Conservation (phyloP, 2,888 invertebrate species). For the Mythimna loreyi region DNA sequence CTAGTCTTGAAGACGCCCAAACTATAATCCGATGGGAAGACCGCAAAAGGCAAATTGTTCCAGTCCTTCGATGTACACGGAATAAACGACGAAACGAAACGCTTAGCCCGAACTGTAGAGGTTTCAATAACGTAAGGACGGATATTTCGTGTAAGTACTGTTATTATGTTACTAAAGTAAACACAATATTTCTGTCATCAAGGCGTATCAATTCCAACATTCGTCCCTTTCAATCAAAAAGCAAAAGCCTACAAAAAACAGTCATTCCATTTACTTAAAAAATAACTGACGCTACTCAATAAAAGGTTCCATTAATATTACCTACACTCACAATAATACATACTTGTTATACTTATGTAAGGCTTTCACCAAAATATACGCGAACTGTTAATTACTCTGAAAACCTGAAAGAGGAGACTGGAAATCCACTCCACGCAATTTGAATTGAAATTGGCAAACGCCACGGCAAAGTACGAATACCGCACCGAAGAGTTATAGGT, state of each 20-base stretch:
- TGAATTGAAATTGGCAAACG: constrained; percentile 79
- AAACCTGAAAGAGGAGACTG: constrained; percentile 72
- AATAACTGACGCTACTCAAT: constrained; percentile 9
- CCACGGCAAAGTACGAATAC: constrained; percentile 66
- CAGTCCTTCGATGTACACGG: too few species aligned
- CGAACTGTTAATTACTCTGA: constrained; percentile 72
- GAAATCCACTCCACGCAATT: constrained; percentile 75
- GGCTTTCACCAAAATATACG: constrained; percentile 55
- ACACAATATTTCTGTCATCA: background rate
- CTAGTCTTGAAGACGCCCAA: too few species aligned
- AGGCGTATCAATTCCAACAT: background rate
- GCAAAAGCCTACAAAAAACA: background rate
- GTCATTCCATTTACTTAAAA: background rate
- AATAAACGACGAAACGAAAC: too few species aligned
- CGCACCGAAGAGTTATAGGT: constrained; percentile 50
- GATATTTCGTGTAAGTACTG: too few species aligned
- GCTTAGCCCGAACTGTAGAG: too few species aligned
- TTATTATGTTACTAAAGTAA: background rate
- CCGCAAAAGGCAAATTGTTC: too few species aligned
- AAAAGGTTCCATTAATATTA: constrained; percentile 19
- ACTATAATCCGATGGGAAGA: too few species aligned
- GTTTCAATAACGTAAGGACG: too few species aligned
- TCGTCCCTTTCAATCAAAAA: background rate
- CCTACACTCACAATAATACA: constrained; percentile 2
- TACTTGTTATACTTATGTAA: constrained; percentile 9